These are phyloP conservation scores for Neocrepidodera transversa DNA, from an alignment of 2,888 invertebrate genomes.

Conservation along the genomic window DNA sequence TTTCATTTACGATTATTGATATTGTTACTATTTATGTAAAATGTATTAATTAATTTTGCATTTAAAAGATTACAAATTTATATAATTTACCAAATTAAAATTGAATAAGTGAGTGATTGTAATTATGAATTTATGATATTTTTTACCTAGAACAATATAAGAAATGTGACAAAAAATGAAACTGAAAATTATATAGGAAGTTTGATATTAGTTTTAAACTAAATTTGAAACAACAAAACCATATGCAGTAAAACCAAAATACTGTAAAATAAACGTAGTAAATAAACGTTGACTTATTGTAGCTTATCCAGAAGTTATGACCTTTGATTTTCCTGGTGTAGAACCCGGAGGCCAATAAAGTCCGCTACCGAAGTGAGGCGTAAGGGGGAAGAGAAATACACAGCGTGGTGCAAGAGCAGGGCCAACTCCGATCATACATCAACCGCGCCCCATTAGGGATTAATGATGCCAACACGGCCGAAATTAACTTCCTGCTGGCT, in stretches of 20 bases:
- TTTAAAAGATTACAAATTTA: no score
- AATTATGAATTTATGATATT: no score
- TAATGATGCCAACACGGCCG: slow-evolving; percentile 62
- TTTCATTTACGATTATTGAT: no score
- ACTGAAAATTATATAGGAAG: no score
- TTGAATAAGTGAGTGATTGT: no score
- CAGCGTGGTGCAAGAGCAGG: slow-evolving; percentile 38
- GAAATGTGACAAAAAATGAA: no score
- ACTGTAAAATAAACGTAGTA: background rate
- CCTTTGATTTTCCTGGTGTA: slow-evolving; percentile 41
- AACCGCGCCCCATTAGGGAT: slow-evolving; percentile 64
- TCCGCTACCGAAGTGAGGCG: slow-evolving; percentile 22
- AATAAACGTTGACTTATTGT: slow-evolving; percentile 22
- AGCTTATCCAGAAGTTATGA: slow-evolving; percentile 39
- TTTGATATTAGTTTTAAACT: no score
- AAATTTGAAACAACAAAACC: background rate
- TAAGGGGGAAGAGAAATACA: slow-evolving; percentile 16
- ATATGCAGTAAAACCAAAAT: background rate
- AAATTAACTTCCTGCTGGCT: slow-evolving; percentile 63
- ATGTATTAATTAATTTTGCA: no score
- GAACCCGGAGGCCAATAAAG: slow-evolving; percentile 37
- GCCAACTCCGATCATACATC: slow-evolving; percentile 60
- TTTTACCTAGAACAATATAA: no score
- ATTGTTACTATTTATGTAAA: no score
- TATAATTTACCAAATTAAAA: no score